Evolutionary conservation across 1,140 invertebrate species (phyloP).

Genomic region (Cephus cinctus): DNA sequence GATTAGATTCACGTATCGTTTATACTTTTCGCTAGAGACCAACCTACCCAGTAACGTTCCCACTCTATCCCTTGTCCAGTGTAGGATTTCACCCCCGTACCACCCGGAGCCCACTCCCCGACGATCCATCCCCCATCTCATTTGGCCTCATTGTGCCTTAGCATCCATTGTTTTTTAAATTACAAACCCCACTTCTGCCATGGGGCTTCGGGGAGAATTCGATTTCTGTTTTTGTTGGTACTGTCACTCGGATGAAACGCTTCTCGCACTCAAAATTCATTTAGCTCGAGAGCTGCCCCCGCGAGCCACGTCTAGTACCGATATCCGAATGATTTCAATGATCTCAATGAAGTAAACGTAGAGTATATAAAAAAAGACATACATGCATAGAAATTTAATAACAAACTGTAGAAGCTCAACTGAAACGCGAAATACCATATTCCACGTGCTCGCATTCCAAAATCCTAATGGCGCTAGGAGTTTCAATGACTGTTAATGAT

Average conservation of each 20-base stretch:
- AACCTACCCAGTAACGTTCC: conserved; percentile 34
- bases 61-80: conserved; percentile 42
- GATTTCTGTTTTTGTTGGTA: conserved; percentile 48
- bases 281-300: conserved; percentile 28
- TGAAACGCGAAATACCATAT: no score
- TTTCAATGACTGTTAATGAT: no score
- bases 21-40: conserved; percentile 44
- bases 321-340: no score
- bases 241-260: conserved; percentile 47
- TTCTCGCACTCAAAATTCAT: conserved; percentile 39
- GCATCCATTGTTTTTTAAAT: conserved; percentile 56
- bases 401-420: no score
- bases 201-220: conserved; percentile 32
- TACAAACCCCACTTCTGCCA: conserved; percentile 51
- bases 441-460: no score
- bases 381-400: no score
- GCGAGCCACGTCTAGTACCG: no score
- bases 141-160: conserved; percentile 55
- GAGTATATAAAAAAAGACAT: no score
- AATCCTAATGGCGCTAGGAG: no score
- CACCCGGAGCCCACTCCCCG: conserved; percentile 32
- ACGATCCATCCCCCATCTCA: conserved; percentile 51
- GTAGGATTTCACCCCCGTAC: conserved; percentile 50
- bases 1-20: conserved; percentile 39
- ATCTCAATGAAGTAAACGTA: no score